Conservation (phyloP, 2,888 invertebrate genomes). For the Drosophila mimetica region DNA sequence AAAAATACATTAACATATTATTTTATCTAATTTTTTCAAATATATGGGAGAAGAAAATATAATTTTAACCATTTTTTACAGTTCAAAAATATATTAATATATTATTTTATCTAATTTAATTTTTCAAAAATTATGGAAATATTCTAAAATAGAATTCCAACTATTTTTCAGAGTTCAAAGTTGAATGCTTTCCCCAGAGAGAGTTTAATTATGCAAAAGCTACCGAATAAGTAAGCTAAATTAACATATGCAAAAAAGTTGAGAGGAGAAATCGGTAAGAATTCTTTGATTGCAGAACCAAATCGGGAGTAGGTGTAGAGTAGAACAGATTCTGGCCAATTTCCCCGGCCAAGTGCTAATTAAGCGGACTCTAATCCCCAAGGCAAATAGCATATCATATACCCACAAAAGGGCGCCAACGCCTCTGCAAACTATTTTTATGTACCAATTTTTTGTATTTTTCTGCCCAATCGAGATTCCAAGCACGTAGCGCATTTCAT, state of each 20-base stretch:
- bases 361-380: conserved; percentile 9
- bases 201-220: conserved; percentile 1
- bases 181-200: conserved; percentile 3
- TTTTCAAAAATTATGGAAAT: too few species aligned
- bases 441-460: not conserved
- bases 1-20: not conserved
- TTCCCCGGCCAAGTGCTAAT: conserved; percentile 20
- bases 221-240: conserved; percentile 3
- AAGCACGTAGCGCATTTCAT: conserved; percentile 76
- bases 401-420: conserved; percentile 2
- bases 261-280: conserved; percentile 21
- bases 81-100: too few species aligned
- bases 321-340: not conserved
- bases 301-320: conserved; percentile 1
- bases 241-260: conserved; percentile 6
- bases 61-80: too few species aligned
- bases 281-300: conserved; percentile 22
- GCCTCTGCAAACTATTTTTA: conserved; percentile 32
- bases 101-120: too few species aligned
- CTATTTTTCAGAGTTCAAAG: not conserved
- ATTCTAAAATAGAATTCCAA: too few species aligned
- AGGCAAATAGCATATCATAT: conserved; percentile 1
- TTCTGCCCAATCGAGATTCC: conserved; percentile 30
- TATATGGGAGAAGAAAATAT: too few species aligned
- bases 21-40: too few species aligned